Conservation (phyloP, 2,113 vertebrate species). For the Amazona guildingii region DNA sequence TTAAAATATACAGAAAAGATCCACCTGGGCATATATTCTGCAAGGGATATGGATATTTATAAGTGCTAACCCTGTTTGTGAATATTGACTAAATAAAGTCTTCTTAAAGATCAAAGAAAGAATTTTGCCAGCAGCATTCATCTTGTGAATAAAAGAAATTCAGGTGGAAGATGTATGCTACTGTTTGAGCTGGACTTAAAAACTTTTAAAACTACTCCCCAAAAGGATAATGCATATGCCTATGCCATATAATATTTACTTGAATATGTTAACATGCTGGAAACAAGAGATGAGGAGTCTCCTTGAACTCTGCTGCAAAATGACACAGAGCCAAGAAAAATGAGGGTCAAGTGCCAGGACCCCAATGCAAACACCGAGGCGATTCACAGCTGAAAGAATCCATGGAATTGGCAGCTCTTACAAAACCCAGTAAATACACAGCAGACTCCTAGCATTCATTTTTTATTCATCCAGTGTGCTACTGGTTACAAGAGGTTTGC, state of each 20-base stretch:
- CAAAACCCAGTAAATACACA: background rate
- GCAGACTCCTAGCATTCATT: background rate
- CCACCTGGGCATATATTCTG: slow-evolving; percentile 5
- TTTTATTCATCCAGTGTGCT: background rate
- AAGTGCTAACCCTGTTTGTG: background rate
- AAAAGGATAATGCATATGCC: slow-evolving; percentile 1
- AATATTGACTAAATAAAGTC: background rate
- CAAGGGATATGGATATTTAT: background rate
- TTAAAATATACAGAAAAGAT: slow-evolving; percentile 24
- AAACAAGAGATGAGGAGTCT: slow-evolving; percentile 37
- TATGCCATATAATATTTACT: slow-evolving; percentile 40
- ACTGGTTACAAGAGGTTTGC: background rate
- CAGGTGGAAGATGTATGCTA: slow-evolving; percentile 1
- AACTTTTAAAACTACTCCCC: background rate
- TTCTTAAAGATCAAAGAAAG: slow-evolving; percentile 1
- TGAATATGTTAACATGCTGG: slow-evolving; percentile 39
- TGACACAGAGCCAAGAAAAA: slow-evolving; percentile 44
- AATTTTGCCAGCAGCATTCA: background rate
- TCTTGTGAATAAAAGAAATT: slow-evolving; percentile 26
- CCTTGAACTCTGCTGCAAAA: slow-evolving; percentile 28
- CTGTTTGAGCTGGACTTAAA: slow-evolving; percentile 40
- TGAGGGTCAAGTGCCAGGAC: slow-evolving; percentile 56
- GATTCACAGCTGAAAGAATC: background rate
- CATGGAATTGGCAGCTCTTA: background rate
- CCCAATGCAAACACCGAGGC: slow-evolving; percentile 8